Conservation (phyloP, 2,888 invertebrate genomes). For the Tortrix viridana region DNA sequence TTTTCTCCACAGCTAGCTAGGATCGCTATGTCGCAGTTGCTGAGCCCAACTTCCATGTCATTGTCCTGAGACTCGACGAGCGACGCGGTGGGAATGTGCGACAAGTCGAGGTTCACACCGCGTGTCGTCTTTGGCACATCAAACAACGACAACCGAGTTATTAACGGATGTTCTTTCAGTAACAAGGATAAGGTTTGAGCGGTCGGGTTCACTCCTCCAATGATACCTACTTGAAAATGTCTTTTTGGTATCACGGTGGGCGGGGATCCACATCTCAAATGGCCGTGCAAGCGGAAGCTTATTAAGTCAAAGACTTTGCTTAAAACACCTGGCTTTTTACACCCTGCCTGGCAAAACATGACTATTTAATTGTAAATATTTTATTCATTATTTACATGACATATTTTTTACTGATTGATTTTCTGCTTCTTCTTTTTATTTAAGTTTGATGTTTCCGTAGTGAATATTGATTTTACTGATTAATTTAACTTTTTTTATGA, state of each 20-base stretch:
- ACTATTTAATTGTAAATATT: no score
- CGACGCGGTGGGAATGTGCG: conserved; percentile 25
- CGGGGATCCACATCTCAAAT: no score
- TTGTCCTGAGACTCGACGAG: neutral
- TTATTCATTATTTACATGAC: no score
- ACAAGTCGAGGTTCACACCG: conserved; percentile 20
- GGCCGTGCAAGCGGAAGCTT: no score
- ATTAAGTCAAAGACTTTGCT: no score
- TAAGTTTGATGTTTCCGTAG: no score
- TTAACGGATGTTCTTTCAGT: conserved; percentile 21
- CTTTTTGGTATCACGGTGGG: neutral
- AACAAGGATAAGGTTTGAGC: conserved; percentile 21
- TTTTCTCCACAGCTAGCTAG: conserved; percentile 8
- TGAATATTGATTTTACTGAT: no score
- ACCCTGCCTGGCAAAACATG: no score
- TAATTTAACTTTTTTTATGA: no score
- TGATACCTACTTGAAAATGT: conserved; percentile 24
- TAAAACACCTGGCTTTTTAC: no score
- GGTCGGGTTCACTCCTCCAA: conserved; percentile 18
- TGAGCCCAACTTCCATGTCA: conserved; percentile 1
- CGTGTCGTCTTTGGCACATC: conserved; percentile 16
- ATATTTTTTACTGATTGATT: no score
- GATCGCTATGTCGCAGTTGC: conserved; percentile 11
- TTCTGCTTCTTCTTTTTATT: no score
- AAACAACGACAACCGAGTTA: conserved; percentile 14